Base-by-base conservation (phyloP, 2,888 invertebrate genomes). In the Deilephila elpenor region DNA sequence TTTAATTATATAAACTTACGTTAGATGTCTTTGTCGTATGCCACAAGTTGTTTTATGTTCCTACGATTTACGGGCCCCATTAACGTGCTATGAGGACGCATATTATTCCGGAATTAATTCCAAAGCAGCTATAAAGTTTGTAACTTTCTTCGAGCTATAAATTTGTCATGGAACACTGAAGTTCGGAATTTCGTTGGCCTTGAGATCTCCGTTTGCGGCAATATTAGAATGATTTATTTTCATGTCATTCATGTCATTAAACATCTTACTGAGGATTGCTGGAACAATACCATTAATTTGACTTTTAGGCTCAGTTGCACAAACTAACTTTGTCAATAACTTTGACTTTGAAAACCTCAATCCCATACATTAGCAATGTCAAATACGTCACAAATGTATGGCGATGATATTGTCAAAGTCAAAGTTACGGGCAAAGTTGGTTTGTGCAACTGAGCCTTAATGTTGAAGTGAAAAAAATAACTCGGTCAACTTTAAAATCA, bases 81-180 rank as follows among this genome's bases (percentile, higher is more conserved):
- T 56, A n/a, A n/a, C n/a, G 56, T n/a, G 19, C n/a, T 56, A 19
- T 56, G 56, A n/a, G n/a, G 56, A 56, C 56, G 56, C 56, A n/a
- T 6, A 56, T 56, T 56, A 56, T 56, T 56, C 56, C 56, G n/a
- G 56, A 56, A 56, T 56, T 5, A 56, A 56, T 56, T 6, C n/a
- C 32, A 62, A 62, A 62, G 19, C 62, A 62, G 61, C 61, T 17
- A 61, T 32, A 62, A 62, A 37, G 19, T 62, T 62, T n/a, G n/a
- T 37, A 62, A 62, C 62, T 62, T 62, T 34, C 62, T n/a, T 8
- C 3, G 19, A 19, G 62, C 17, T 62, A n/a, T 62, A 62, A 62
- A 34, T 37, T 62, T 56, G n/a, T 14, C n/a, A 19, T 19, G 51
- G 19, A 25, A 29, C 14, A 53, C 19, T 29, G 62, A 62, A 62